These are phyloP conservation scores for Coremacera marginata DNA, from an alignment of 2,888 invertebrate genomes.

Conservation along the genomic window DNA sequence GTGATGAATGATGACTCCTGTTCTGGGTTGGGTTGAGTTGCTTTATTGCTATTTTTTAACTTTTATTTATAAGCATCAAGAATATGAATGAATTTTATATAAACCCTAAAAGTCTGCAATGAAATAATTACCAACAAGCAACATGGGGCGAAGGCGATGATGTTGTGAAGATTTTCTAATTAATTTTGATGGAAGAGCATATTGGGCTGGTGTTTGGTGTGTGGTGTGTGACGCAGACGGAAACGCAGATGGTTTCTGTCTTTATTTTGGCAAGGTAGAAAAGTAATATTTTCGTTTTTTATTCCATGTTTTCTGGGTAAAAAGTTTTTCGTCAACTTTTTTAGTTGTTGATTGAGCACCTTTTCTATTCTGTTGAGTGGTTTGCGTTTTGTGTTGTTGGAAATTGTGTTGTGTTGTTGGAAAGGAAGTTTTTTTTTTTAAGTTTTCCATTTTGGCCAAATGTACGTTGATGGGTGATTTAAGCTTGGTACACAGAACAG, in stretches of 20 bases:
- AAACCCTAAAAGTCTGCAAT: conserved; percentile 31
- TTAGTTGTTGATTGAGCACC: conserved; percentile 36
- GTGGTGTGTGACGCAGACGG: conserved; percentile 14
- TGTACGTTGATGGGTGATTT: conserved; percentile 35
- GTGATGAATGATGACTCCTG: conserved; percentile 51
- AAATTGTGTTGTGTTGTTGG: conserved; percentile 27
- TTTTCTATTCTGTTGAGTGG: conserved; percentile 48
- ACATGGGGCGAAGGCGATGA: background rate
- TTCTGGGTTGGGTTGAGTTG: conserved; percentile 37
- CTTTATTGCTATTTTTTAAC: conserved; percentile 62
- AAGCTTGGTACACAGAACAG: background rate
- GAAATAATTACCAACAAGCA: conserved; percentile 22
- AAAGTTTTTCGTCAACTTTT: conserved; percentile 41
- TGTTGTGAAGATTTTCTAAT: conserved; percentile 56
- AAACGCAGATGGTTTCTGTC: conserved; percentile 47
- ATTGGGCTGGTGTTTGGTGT: conserved; percentile 11
- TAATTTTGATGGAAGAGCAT: conserved; percentile 63
- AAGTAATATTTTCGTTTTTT: conserved; percentile 44
- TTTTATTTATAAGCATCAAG: conserved; percentile 50
- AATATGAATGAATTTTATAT: conserved; percentile 22
- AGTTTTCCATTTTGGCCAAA: conserved; percentile 30
- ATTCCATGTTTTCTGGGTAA: conserved; percentile 1
- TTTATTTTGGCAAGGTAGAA: conserved; percentile 36
- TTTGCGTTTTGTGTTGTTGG: conserved; percentile 37
- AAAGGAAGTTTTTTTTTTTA: conserved; percentile 12